Base-by-base conservation (phyloP, 2,797 vertebrate genomes). In the Propithecus perrieri region DNA sequence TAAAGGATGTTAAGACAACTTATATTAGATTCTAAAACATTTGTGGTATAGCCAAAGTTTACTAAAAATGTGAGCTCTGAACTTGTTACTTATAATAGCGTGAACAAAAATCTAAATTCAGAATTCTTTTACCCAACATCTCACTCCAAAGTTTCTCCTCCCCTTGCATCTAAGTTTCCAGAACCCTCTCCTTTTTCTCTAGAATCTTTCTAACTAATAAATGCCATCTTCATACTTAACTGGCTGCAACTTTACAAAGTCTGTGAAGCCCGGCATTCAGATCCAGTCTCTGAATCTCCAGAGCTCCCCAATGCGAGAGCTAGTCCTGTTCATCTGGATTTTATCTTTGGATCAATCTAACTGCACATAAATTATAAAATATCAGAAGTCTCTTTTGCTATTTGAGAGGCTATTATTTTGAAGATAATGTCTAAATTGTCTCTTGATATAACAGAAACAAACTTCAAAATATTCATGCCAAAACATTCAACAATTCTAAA, bases 401-500 rank as follows among this genome's bases (percentile, higher is more conserved):
- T 61, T 65, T 38, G 7, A 92, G 41, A 95, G 46, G 53, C 33
- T 93, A 48, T 83, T 85, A 94, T 86, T 89, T 93, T 69, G 80
- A 93, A 95, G 67, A 72, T 95, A 84, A 95, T 69, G 35, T 85
- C 93, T 86, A 71, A 61, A 91, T 78, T 92, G 2, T 69, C 59
- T 95, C 38, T 86, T 83, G 55, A 72, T 81, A 63, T 76, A 86
- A 95, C 1, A 93, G 33, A 97, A 96, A 94, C 63, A 94, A 93
- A 50, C 72, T 89, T 87, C 65, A 81, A 95, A 97, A 89, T 86
- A 97, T 94, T 88, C 76, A 85, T 76, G 74, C 26, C 78, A 91
- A 96, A 84, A 74, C 74, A 76, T 26, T 85, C 48, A 78, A 35
- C 78, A 93, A 91, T 67, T 95, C 46, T 76, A 76, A 93, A 84